A percentile compares a stretch with the other conserved stretches of the same genome.
These are phyloP conservation scores for Polyergus mexicanus DNA, from an alignment of 1,140 invertebrate genomes.

Conservation along the genomic window DNA sequence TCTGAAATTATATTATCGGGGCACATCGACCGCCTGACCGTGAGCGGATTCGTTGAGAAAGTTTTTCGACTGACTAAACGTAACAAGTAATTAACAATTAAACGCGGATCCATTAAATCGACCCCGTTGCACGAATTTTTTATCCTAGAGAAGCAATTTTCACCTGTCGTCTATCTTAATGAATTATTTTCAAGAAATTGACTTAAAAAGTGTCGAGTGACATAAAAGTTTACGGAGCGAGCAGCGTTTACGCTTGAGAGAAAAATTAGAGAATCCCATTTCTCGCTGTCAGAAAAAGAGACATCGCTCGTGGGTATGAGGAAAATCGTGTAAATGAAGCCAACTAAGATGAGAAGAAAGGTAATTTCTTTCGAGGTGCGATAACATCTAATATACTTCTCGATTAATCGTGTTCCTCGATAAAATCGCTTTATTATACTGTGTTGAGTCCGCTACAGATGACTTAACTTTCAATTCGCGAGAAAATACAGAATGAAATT, in stretches of 20 bases:
- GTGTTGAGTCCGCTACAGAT: too few species aligned
- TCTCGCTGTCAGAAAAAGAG: constrained; percentile 49
- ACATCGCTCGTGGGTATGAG: constrained; percentile 6
- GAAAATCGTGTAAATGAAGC: constrained; percentile 39
- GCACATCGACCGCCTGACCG: neutral
- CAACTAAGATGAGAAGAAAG: constrained; percentile 34
- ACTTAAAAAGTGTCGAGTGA: constrained; percentile 43
- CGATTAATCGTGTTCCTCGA: constrained; percentile 17
- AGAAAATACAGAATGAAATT: too few species aligned
- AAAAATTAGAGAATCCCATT: constrained; percentile 58
- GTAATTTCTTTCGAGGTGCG: constrained; percentile 8
- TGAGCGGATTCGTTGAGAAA: neutral
- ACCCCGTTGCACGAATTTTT: neutral
- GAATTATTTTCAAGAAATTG: constrained; percentile 61
- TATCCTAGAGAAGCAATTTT: constrained; percentile 12
- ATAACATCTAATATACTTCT: constrained; percentile 17
- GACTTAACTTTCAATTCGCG: too few species aligned
- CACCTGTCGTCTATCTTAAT: constrained; percentile 32
- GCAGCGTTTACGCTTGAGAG: constrained; percentile 32
- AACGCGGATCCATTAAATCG: constrained; percentile 29
- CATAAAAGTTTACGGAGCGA: constrained; percentile 43
- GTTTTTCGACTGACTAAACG: constrained; percentile 32
- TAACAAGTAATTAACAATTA: constrained; percentile 57
- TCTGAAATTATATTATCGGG: constrained; percentile 16
- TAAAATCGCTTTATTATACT: neutral